Evolutionary conservation across 1,140 invertebrate species (phyloP).

Genomic region (Drosophila nikananu): DNA sequence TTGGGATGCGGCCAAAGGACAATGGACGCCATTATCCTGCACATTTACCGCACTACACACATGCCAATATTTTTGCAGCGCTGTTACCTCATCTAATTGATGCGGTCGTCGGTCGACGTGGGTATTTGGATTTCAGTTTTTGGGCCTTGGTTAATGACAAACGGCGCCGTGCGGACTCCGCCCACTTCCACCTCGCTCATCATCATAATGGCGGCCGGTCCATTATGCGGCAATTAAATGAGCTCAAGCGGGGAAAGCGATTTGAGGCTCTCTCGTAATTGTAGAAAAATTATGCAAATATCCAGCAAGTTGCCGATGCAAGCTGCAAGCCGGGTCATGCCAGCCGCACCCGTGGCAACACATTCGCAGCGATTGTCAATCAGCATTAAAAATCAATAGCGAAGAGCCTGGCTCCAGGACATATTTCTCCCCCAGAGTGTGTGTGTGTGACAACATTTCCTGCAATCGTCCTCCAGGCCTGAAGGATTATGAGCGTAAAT

Average conservation of each 20-base stretch:
- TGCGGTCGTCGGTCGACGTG: constrained; percentile 54
- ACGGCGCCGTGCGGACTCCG: not conserved
- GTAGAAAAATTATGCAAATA: constrained; percentile 69
- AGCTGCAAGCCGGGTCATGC: constrained; percentile 5
- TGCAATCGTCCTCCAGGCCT: constrained; percentile 56
- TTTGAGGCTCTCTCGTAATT: constrained; percentile 33
- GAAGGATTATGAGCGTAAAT: constrained; percentile 82
- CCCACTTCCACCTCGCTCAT: constrained; percentile 20
- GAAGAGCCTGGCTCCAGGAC: constrained; percentile 53
- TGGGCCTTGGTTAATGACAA: constrained; percentile 30
- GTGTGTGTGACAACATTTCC: constrained; percentile 64
- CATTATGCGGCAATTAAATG: constrained; percentile 76
- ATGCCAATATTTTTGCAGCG: constrained; percentile 53
- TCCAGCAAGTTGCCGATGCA: constrained; percentile 20
- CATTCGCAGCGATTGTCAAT: constrained; percentile 61
- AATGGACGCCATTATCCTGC: constrained; percentile 64
- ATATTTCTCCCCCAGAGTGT: constrained; percentile 20
- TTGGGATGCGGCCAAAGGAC: constrained; percentile 56
- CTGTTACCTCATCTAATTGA: constrained; percentile 67
- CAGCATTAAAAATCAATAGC: constrained; percentile 78
- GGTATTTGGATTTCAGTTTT: constrained; percentile 49
- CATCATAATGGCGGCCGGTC: constrained; percentile 46
- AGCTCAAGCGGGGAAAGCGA: constrained; percentile 56
- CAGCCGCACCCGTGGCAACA: constrained; percentile 7
- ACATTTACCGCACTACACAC: constrained; percentile 36